Percentiles rank a stretch among this genome's conserved stretches.
phyloP scores from a whole-genome alignment of 2,113 vertebrate species.

The Ellobius talpinus region DNA sequence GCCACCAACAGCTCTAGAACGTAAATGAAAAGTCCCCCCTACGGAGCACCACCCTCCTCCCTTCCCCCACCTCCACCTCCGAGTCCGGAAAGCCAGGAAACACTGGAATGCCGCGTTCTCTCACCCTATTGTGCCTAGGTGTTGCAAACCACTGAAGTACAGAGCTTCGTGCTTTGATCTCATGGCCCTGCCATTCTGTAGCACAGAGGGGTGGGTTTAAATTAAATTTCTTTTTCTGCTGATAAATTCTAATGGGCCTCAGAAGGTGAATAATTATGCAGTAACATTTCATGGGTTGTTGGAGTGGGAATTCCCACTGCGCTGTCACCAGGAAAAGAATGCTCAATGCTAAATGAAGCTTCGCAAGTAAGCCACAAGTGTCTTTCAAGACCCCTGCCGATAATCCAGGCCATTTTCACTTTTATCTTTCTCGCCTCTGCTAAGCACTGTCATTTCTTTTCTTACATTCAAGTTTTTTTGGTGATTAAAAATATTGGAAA shows the following conservation, averaged over 20 bases:
- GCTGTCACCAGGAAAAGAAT: slow-evolving; percentile 72
- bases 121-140: slow-evolving; percentile 83
- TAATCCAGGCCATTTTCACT: background rate
- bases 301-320: slow-evolving; percentile 80
- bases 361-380: slow-evolving; percentile 69
- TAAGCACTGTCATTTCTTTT: slow-evolving; percentile 5
- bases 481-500: background rate
- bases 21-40: slow-evolving; percentile 64
- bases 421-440: background rate
- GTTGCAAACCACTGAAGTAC: slow-evolving; percentile 81
- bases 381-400: slow-evolving; percentile 35
- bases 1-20: slow-evolving; percentile 26
- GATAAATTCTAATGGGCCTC: slow-evolving; percentile 85
- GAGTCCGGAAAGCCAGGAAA: slow-evolving; percentile 75
- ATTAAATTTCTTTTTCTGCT: slow-evolving; percentile 85
- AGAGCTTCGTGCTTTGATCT: slow-evolving; percentile 80
- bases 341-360: slow-evolving; percentile 75
- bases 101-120: slow-evolving; percentile 74
- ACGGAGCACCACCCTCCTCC: slow-evolving; percentile 38
- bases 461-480: background rate
- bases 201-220: slow-evolving; percentile 84
- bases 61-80: slow-evolving; percentile 45
- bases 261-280: slow-evolving; percentile 85
- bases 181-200: slow-evolving; percentile 75
- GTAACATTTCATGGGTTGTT: slow-evolving; percentile 84